Evolutionary conservation across 2,888 invertebrate species (phyloP).

Genomic region (Agrochola circellaris): DNA sequence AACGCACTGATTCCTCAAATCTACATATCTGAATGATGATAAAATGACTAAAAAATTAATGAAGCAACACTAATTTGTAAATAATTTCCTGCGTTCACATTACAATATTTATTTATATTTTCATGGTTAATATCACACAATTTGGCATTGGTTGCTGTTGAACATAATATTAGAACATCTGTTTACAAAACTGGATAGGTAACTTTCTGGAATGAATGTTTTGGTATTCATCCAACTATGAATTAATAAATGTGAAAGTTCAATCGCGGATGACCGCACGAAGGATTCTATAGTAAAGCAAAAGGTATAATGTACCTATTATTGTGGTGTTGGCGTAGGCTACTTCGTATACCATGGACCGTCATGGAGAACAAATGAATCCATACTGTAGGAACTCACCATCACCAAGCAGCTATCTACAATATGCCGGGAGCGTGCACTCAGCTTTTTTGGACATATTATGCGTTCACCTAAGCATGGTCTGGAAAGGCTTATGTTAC

Average conservation of each 20-base stretch:
- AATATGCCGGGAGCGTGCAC: too few species aligned
- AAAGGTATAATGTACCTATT: too few species aligned
- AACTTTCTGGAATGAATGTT: conserved; percentile 33
- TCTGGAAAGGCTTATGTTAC: too few species aligned
- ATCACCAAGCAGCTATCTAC: too few species aligned
- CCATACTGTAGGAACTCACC: too few species aligned
- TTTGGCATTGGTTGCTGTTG: conserved; percentile 44
- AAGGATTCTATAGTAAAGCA: background rate
- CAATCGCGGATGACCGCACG: background rate
- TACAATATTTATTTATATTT: conserved; percentile 50
- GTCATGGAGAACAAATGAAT: too few species aligned
- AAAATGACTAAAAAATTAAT: conserved; percentile 21
- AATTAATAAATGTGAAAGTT: conserved; percentile 47
- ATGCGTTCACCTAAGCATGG: too few species aligned
- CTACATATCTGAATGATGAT: background rate
- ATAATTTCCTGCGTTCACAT: conserved; percentile 31
- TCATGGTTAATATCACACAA: conserved; percentile 46
- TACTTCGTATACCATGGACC: too few species aligned
- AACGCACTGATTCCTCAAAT: background rate
- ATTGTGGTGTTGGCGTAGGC: too few species aligned
- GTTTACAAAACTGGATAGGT: conserved; percentile 42
- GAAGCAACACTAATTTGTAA: conserved; percentile 28
- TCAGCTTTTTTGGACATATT: too few species aligned
- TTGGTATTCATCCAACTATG: conserved; percentile 46
- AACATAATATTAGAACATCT: conserved; percentile 54